Evolutionary conservation across 2,113 vertebrate genomes (phyloP).

Genomic region (Mionectes macconnelli): DNA sequence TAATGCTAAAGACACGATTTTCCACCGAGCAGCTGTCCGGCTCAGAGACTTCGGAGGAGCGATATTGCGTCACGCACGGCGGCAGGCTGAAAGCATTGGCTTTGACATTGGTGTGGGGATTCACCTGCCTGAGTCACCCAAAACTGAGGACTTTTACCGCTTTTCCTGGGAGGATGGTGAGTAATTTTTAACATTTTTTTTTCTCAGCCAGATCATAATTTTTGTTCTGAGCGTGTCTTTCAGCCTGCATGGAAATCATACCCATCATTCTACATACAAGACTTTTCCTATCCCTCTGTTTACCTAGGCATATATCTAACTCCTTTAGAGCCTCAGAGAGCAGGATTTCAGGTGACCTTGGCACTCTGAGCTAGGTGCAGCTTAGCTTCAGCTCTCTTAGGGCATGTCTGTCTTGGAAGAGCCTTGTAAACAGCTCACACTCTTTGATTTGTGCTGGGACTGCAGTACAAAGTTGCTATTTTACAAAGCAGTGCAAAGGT

Average conservation of each 20-base stretch:
- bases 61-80: constrained; percentile 88
- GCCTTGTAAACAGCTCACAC: not conserved
- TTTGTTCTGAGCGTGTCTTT: not conserved
- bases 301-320: not conserved
- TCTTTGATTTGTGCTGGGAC: not conserved
- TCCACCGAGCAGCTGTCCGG: constrained; percentile 91
- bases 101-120: constrained; percentile 88
- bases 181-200: not conserved
- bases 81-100: constrained; percentile 90
- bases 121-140: constrained; percentile 89
- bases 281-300: not conserved
- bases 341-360: not conserved
- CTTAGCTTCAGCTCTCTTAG: not conserved
- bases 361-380: not conserved
- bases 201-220: not conserved
- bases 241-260: not conserved
- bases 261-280: not conserved
- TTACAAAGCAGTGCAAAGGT: not conserved
- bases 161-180: constrained; percentile 97
- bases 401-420: not conserved
- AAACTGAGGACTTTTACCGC: constrained; percentile 91
- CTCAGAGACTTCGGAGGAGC: constrained; percentile 91
- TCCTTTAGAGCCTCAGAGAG: not conserved
- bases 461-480: accelerated
- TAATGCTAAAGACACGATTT: constrained; percentile 96